Evolutionary conservation across 2,113 vertebrate genomes (phyloP).

Genomic region (Protomyctophum bolini): DNA sequence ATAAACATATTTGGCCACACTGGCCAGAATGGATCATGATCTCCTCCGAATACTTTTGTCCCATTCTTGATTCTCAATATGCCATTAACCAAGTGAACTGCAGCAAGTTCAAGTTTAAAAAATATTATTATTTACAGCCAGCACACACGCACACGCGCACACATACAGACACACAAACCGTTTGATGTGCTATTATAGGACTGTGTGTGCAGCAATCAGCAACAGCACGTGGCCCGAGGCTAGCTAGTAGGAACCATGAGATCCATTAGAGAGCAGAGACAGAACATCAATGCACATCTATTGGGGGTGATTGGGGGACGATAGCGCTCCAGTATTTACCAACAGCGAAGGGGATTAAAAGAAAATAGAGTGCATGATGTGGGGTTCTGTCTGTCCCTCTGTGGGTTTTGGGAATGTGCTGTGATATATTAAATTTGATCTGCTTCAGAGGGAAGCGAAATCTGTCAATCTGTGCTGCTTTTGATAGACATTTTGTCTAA

Average conservation of each 20-base stretch:
- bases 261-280: constrained; percentile 24
- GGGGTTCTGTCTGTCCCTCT: constrained; percentile 58
- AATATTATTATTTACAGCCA: background rate
- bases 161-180: constrained; percentile 2
- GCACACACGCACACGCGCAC: constrained; percentile 3
- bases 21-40: too few relatives aligned
- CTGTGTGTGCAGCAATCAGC: constrained; percentile 49
- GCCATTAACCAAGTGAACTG: too few relatives aligned
- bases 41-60: too few relatives aligned
- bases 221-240: constrained; percentile 59
- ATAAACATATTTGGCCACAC: too few relatives aligned
- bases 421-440: constrained; percentile 36
- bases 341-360: constrained; percentile 55
- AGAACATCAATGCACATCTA: constrained; percentile 40
- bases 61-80: too few relatives aligned
- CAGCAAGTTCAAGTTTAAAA: too few relatives aligned
- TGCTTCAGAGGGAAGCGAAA: constrained; percentile 1
- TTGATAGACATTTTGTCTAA: background rate
- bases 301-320: constrained; percentile 55
- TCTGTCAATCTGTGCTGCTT: background rate
- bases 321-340: constrained; percentile 63
- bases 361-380: constrained; percentile 45
- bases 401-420: constrained; percentile 50
- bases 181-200: constrained; percentile 52
- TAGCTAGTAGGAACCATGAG: constrained; percentile 39